Evolutionary conservation across 2,888 invertebrate genomes (phyloP), one percentile per base, ranked within the genome.

Genomic region (Drosophila heteroneura): DNA sequence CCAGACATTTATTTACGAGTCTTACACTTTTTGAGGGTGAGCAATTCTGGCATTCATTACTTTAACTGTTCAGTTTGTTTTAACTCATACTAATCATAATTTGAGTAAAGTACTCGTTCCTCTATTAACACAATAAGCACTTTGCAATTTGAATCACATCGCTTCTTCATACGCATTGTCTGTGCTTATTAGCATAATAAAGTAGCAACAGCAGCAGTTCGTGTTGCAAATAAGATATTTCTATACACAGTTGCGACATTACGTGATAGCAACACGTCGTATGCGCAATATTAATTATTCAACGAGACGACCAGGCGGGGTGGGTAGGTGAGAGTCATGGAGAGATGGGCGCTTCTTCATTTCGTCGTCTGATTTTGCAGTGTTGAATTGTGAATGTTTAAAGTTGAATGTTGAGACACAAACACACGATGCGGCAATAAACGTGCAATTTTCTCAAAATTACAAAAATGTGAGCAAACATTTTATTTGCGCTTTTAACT

Each of bases 381-480:
- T 19, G 53, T 49, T 80, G 79, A 81, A 71, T 76, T 26, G 47
- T 16, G 47, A 47, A 47, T 26, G 26, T 26, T 86, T 74, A 68
- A 89, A 74, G 77, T 73, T 64, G 53, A 81, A 63, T 60, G 58
- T 60, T 61, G 67, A 68, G 71, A 74, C n/a, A 37, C 56, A 56
- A 35, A 81, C 71, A 74, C 68, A 73, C 75, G 70, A 69, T 52
- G 70, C 53, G 63, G 77, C 89, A 90, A 90, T 88, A 88, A 85
- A 82, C 78, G 83, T 70, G 85, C 81, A 78, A 80, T 90, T 87
- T 82, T 85, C 76, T 49, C 65, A 72, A 85, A 90, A 85, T 85
- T 90, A 90, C 90, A 90, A 85, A 90, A 90, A 90, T 85, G 83
- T 78, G 72, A 78, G 90, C 78, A 88, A 85, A 85, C 85, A 90